Percentiles rank a stretch among this genome's conserved stretches.
Evolutionary conservation across 2,113 vertebrate species (phyloP).

Genomic region (Indicator maculatus): DNA sequence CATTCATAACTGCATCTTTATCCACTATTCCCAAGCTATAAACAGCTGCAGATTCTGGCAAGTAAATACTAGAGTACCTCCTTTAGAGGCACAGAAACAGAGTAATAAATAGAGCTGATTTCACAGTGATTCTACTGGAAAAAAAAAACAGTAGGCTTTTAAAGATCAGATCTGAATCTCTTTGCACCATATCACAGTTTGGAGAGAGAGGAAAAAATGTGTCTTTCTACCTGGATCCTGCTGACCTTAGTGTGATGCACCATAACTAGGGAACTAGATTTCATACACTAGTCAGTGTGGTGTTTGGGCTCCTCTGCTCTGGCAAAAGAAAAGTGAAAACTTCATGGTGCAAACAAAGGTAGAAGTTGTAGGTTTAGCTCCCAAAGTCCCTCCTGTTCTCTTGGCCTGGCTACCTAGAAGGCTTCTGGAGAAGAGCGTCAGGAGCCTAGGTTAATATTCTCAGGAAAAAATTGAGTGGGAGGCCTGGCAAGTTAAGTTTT

Average conservation of each 20-base stretch:
- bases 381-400: neutral
- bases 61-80: neutral
- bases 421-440: neutral
- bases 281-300: neutral
- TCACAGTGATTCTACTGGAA: neutral
- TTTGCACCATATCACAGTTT: neutral
- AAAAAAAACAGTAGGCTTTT: neutral
- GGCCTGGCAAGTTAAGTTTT: constrained; percentile 15
- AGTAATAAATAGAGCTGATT: neutral
- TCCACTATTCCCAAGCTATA: neutral
- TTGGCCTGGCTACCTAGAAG: neutral
- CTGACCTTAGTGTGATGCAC: too few relatives aligned
- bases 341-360: neutral
- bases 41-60: neutral
- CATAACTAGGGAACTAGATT: neutral
- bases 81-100: neutral
- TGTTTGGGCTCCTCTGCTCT: neutral
- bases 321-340: neutral
- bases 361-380: neutral
- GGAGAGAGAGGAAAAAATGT: neutral
- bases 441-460: neutral
- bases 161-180: neutral
- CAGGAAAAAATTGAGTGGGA: constrained; percentile 10
- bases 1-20: neutral
- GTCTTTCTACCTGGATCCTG: neutral